A percentile compares a stretch with the other conserved stretches of the same genome.
These are phyloP conservation scores for Metellina segmentata DNA, from an alignment of 2,888 invertebrate species.

Conservation along the genomic window DNA sequence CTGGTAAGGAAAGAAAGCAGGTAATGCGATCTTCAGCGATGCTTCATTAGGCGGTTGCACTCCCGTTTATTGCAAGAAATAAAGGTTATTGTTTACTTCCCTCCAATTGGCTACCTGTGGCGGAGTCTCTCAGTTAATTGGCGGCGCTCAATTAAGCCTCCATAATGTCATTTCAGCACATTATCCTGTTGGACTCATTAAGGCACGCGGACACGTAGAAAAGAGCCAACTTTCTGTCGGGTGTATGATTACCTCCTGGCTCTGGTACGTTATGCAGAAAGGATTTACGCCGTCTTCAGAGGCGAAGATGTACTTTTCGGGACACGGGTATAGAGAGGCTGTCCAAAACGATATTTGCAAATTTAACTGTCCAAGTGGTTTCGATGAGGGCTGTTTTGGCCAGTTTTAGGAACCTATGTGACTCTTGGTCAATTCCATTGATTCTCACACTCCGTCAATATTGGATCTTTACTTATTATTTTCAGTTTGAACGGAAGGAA, in stretches of 20 bases:
- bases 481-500: too few relatives aligned
- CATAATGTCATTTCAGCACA: slow-evolving; percentile 69
- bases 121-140: slow-evolving; percentile 47
- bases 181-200: slow-evolving; percentile 59
- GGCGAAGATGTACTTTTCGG: too few relatives aligned
- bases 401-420: too few relatives aligned
- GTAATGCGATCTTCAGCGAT: neutral
- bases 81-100: slow-evolving; percentile 28
- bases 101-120: slow-evolving; percentile 60
- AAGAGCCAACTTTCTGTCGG: neutral
- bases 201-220: neutral
- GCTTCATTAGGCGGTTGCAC: slow-evolving; percentile 3
- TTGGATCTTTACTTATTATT: too few relatives aligned
- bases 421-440: too few relatives aligned
- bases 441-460: too few relatives aligned
- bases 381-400: too few relatives aligned
- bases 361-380: too few relatives aligned
- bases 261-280: neutral
- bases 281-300: too few relatives aligned
- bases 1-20: neutral
- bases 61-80: slow-evolving; percentile 11
- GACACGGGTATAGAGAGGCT: too few relatives aligned
- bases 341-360: too few relatives aligned
- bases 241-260: neutral
- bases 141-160: slow-evolving; percentile 52